Conservation (phyloP, 2,113 vertebrate species). For the Tenebrosternarchus preto region DNA sequence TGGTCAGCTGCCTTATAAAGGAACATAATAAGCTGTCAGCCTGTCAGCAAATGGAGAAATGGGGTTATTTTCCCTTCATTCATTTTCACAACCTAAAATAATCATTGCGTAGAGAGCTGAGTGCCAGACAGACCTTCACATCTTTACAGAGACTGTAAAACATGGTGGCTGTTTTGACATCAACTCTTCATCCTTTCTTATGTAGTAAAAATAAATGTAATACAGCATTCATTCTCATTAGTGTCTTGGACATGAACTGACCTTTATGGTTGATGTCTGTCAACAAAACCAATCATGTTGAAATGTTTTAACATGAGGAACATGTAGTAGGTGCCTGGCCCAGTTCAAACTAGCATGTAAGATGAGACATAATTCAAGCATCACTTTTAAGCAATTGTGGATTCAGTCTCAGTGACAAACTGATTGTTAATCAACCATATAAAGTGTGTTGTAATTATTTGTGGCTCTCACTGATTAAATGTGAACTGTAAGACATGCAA, state of each 20-base stretch:
- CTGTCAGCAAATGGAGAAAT: neutral
- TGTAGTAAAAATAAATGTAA: neutral
- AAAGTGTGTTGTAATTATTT: slow-evolving; percentile 21
- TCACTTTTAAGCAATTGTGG: neutral
- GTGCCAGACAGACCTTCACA: neutral
- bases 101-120: neutral
- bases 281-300: neutral
- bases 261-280: neutral
- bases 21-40: neutral
- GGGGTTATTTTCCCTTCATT: neutral
- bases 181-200: neutral
- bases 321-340: neutral
- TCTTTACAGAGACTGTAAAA: neutral
- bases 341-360: neutral
- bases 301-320: neutral
- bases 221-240: neutral
- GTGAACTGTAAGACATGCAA: slow-evolving; percentile 23
- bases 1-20: neutral
- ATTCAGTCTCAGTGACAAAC: neutral
- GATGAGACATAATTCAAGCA: neutral
- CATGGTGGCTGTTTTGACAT: neutral
- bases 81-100: slow-evolving; percentile 1
- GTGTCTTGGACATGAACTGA: neutral
- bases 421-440: slow-evolving; percentile 27
- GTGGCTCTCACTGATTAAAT: slow-evolving; percentile 39